Base-by-base conservation (phyloP, 2,113 vertebrate species). In the Cephalophus harveyi region DNA sequence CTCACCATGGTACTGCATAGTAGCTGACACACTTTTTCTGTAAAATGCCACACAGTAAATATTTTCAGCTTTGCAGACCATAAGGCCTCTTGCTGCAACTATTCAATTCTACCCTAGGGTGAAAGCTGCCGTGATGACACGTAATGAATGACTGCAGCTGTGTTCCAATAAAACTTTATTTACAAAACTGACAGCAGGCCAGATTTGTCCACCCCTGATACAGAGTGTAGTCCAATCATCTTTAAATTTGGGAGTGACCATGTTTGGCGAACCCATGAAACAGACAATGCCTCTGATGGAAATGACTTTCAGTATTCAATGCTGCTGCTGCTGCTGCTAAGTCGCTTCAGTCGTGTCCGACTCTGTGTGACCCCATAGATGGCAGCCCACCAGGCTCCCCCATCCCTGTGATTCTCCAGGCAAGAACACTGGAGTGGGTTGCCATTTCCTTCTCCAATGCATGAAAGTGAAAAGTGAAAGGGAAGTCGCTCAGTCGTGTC, bases 101-200 rank as follows among this genome's bases (percentile, higher is more conserved):
- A 8, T 50, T 82, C 48, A 28, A 28, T 59, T 94, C 85, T 46
- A 78, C 50, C 57, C 17, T 4, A 59, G 7, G 16, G 16, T 25
- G n/a, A 46, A 50, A 50, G 67, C 7, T 36, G 40, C 52, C 6
- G 59, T 0, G 59, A n/a, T 28, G 21, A 16, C 46, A 48, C 3
- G 10, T 15, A 40, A 54, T 40, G 25, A 48, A 33, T 78, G 48
- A 46, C 30, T 5, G 5, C 21, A 40, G 52, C 82, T 89, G 11
- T 52, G 16, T 97, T n/a, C 14, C 60, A 84, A 93, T 87, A 90
- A 94, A 93, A 86, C 62, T 94, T 96, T 84, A 92, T 84, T 87
- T 50, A 89, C 17, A 90, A 90, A 55, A 40, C 27, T 59, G 36
- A 62, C n/a, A 9, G 6, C 3, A 8, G 13, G 60, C 71, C 40